These are phyloP conservation scores for Samia ricini DNA, from an alignment of 1,140 invertebrate genomes.

Conservation along the genomic window DNA sequence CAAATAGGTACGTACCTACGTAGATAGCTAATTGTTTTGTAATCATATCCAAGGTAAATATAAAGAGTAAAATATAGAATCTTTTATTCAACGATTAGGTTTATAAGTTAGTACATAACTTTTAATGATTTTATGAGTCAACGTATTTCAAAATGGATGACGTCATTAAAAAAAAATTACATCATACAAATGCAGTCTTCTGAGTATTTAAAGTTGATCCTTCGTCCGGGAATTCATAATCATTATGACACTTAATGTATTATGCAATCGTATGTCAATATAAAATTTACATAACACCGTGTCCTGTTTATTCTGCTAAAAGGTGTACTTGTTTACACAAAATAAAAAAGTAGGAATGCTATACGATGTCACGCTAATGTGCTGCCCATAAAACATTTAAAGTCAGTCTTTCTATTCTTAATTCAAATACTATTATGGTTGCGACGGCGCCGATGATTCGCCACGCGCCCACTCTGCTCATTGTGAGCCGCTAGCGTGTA, in stretches of 20 bases:
- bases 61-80: not conserved
- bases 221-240: not conserved
- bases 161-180: not conserved
- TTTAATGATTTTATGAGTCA: not conserved
- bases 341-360: not conserved
- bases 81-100: not conserved
- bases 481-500: constrained; percentile 25
- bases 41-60: no score
- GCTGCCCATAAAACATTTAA: constrained; percentile 11
- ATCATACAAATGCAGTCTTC: not conserved
- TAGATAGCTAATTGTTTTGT: no score
- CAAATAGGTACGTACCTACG: no score
- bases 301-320: not conserved
- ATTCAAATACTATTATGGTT: constrained; percentile 35
- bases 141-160: not conserved
- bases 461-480: constrained; percentile 33
- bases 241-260: not conserved
- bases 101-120: not conserved
- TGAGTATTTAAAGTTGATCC: not conserved
- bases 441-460: constrained; percentile 40
- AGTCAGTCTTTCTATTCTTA: constrained; percentile 18
- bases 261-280: not conserved
- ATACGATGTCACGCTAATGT: not conserved
- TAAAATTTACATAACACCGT: no score
- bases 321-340: not conserved